phyloP scores from a whole-genome alignment of 2,113 vertebrate species.

The Indicator maculatus region DNA sequence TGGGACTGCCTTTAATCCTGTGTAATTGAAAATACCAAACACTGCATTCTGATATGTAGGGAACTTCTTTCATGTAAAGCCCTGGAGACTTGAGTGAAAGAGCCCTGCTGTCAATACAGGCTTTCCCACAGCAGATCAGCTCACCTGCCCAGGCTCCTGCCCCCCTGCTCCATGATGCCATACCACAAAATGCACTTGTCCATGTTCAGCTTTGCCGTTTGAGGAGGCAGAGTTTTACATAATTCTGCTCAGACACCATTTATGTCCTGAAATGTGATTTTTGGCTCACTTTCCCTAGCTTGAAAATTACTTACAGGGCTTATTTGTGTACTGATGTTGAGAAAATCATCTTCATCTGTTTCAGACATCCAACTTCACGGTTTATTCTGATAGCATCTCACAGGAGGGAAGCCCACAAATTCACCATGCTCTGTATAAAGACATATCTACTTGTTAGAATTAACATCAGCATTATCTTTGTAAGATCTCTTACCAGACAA shows the following conservation, averaged over 20 bases:
- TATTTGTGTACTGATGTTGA: background rate
- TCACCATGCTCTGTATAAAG: background rate
- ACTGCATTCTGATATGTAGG: fast-evolving
- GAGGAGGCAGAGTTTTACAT: background rate
- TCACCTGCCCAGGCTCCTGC: background rate
- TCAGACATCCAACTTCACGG: background rate
- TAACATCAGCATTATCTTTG: background rate
- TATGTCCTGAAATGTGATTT: background rate
- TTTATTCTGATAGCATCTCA: background rate
- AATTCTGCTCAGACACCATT: background rate
- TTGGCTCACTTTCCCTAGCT: background rate
- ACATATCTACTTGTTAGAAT: background rate
- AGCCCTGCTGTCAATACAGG: background rate
- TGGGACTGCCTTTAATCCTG: background rate
- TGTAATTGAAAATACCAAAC: background rate
- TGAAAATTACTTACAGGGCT: background rate
- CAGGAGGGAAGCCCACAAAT: background rate
- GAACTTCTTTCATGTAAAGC: background rate
- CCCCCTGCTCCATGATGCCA: fast-evolving
- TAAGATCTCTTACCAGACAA: background rate
- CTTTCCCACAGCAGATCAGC: background rate
- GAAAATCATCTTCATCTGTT: background rate
- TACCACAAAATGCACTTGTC: background rate
- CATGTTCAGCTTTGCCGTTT: background rate
- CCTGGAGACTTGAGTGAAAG: background rate